Evolutionary conservation across 2,888 invertebrate species (phyloP).

Genomic region (Dioctria linearis): DNA sequence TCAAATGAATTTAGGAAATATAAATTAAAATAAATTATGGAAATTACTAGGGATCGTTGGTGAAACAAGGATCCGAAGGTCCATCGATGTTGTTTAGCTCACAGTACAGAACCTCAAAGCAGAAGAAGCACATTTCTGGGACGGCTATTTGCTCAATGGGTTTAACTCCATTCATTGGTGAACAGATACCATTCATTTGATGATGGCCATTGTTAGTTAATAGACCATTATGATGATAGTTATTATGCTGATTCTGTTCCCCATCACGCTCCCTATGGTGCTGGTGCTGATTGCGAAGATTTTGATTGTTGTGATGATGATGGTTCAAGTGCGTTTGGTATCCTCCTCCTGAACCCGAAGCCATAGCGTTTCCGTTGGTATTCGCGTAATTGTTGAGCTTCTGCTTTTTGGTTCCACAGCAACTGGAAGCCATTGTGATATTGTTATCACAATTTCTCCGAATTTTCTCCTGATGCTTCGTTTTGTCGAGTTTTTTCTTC

Average conservation of each 20-base stretch:
- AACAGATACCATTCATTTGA: slow-evolving; percentile 36
- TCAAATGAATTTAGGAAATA: background rate
- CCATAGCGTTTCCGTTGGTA: slow-evolving; percentile 53
- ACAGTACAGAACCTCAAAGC: slow-evolving; percentile 98
- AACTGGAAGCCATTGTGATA: slow-evolving; percentile 84
- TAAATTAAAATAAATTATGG: background rate
- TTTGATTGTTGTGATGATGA: slow-evolving; percentile 33
- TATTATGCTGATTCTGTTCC: slow-evolving; percentile 16
- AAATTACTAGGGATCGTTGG: slow-evolving; percentile 95
- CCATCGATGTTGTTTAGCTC: slow-evolving; percentile 94
- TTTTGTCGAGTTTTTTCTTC: slow-evolving; percentile 3
- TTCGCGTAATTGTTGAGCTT: slow-evolving; percentile 80
- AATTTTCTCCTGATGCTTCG: slow-evolving; percentile 42
- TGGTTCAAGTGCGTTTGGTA: slow-evolving; percentile 25
- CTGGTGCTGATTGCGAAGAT: slow-evolving; percentile 13
- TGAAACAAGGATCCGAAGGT: slow-evolving; percentile 92
- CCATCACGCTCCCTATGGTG: slow-evolving; percentile 20
- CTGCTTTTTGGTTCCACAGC: slow-evolving; percentile 93
- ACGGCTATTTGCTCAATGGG: slow-evolving; percentile 77
- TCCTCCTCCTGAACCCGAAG: slow-evolving; percentile 21
- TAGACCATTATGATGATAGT: slow-evolving; percentile 6
- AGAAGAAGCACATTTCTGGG: slow-evolving; percentile 98
- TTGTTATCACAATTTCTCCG: slow-evolving; percentile 59
- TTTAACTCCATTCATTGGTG: slow-evolving; percentile 60
- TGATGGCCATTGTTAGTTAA: slow-evolving; percentile 38